A percentile compares a stretch with the other conserved stretches of the same genome.
These are phyloP conservation scores for Rhombomys opimus DNA, from an alignment of 2,113 vertebrate genomes.

Conservation along the genomic window DNA sequence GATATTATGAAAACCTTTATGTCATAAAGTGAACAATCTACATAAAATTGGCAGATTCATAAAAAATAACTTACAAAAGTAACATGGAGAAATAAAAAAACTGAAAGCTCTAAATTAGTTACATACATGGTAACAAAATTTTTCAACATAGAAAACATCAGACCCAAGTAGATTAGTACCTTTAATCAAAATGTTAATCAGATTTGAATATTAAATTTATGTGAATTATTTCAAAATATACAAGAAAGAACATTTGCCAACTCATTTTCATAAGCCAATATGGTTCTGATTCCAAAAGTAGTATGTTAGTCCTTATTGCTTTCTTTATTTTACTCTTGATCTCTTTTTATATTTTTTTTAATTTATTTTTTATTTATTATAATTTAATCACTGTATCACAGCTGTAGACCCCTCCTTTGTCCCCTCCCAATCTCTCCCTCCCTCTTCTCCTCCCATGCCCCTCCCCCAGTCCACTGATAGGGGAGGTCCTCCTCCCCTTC, in stretches of 20 bases:
- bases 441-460: no score
- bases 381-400: no score
- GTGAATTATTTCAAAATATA: conserved; percentile 26
- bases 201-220: background rate
- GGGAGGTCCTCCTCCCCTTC: no score
- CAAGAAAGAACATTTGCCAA: background rate
- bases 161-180: background rate
- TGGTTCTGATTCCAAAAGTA: background rate
- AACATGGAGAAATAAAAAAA: background rate
- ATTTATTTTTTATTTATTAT: no score
- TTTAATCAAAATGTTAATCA: background rate
- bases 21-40: background rate
- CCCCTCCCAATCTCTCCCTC: no score
- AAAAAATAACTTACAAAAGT: background rate
- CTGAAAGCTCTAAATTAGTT: background rate
- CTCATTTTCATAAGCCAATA: background rate
- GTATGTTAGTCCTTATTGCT: background rate
- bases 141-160: background rate
- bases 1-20: background rate
- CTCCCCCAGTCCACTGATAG: no score
- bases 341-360: no score
- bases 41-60: background rate
- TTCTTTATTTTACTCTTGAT: no score
- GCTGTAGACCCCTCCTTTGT: no score
- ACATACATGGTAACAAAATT: background rate